Evolutionary conservation across 2,113 vertebrate species (phyloP).

Genomic region (Podarcis raffonei): DNA sequence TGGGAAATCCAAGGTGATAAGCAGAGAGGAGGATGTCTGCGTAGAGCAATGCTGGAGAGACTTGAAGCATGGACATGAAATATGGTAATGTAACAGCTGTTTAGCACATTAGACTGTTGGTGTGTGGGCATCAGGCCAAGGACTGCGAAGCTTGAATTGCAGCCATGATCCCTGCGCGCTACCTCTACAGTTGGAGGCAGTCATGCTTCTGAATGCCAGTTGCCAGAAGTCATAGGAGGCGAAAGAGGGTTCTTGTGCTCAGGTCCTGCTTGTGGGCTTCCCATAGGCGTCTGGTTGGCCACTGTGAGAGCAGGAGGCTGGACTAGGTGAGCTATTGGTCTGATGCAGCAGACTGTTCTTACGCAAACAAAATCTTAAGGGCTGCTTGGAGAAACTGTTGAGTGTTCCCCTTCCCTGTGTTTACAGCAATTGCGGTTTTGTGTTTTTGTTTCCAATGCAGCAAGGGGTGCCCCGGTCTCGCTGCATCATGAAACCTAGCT

Average conservation of each 20-base stretch:
- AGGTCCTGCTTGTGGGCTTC: no score
- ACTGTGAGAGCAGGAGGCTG: no score
- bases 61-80: background rate
- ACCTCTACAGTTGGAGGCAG: no score
- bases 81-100: slow-evolving; percentile 36
- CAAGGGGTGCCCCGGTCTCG: background rate
- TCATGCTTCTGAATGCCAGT: no score
- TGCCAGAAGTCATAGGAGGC: no score
- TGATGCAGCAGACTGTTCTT: background rate
- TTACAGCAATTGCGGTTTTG: background rate
- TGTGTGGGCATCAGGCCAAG: slow-evolving; percentile 40
- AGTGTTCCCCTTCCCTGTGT: background rate
- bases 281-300: no score
- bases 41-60: slow-evolving; percentile 4
- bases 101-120: slow-evolving; percentile 45
- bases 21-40: rapidly evolving
- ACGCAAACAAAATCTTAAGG: background rate
- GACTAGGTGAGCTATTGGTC: no score
- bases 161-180: background rate
- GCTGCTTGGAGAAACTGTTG: background rate
- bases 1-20: background rate
- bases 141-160: slow-evolving; percentile 22
- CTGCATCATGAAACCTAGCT: slow-evolving; percentile 31
- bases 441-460: background rate
- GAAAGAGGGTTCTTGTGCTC: no score